Evolutionary conservation across 2,888 invertebrate species (phyloP).

Genomic region (Bombylius discolor): DNA sequence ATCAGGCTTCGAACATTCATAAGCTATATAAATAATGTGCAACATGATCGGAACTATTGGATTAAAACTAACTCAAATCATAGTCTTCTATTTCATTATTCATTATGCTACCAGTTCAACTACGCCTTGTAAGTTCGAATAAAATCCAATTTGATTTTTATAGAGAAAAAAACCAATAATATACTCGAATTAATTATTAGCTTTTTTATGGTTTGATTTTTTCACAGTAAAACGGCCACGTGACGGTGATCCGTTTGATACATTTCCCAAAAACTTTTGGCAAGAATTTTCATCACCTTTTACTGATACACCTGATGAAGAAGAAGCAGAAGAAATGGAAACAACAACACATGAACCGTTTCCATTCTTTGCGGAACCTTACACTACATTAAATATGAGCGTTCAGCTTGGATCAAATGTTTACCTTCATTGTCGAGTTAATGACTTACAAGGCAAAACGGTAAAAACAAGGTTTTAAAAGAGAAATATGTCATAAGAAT

Average conservation of each 20-base stretch:
- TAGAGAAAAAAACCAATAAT: no score
- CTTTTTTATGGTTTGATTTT: no score
- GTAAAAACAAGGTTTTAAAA: constrained; percentile 29
- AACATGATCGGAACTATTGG: neutral
- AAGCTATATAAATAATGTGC: no score
- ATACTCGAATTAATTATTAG: no score
- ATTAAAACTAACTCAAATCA: neutral
- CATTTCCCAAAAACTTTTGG: constrained; percentile 37
- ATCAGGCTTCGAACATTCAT: no score
- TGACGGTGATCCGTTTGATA: constrained; percentile 36
- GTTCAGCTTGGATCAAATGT: constrained; percentile 52
- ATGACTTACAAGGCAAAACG: constrained; percentile 56
- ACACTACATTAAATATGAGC: constrained; percentile 49
- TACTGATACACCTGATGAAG: constrained; percentile 35
- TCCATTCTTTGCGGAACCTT: constrained; percentile 57
- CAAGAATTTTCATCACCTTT: constrained; percentile 37
- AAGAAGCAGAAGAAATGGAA: constrained; percentile 30
- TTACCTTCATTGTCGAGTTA: constrained; percentile 52
- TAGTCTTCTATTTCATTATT: neutral
- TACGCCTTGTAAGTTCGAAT: neutral
- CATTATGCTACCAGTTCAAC: neutral
- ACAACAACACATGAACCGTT: constrained; percentile 52
- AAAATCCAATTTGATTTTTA: no score
- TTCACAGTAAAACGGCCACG: constrained; percentile 30
- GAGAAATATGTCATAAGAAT: no score